Conservation (phyloP, 2,113 vertebrate species). For the Progne subis region DNA sequence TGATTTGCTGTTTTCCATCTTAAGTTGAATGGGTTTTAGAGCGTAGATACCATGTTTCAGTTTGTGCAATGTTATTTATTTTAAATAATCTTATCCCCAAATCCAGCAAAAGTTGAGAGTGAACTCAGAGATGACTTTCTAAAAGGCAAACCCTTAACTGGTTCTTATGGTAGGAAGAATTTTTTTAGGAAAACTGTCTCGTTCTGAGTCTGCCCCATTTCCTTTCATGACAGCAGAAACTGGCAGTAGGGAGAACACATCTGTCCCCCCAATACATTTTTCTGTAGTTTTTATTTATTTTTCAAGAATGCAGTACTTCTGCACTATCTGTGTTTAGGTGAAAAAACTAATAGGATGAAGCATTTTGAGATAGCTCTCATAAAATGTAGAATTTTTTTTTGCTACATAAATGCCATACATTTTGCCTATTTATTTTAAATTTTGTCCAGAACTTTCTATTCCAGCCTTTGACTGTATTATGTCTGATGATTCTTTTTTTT, state of each 20-base stretch:
- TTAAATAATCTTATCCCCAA: neutral
- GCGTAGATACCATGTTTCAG: neutral
- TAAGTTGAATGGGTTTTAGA: neutral
- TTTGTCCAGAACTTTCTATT: neutral
- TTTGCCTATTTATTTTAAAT: neutral
- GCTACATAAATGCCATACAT: neutral
- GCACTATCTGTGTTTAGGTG: neutral
- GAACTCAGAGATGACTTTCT: neutral
- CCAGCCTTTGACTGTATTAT: neutral
- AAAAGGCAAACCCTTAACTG: neutral
- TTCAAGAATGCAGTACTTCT: neutral
- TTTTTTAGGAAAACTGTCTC: slow-evolving; percentile 14
- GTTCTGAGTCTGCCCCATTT: neutral
- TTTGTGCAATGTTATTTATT: neutral
- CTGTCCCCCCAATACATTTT: neutral
- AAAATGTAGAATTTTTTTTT: neutral
- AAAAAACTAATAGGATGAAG: neutral
- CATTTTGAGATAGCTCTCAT: neutral
- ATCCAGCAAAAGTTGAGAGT: neutral
- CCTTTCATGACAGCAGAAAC: neutral
- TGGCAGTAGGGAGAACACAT: neutral
- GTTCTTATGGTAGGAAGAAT: slow-evolving; percentile 4
- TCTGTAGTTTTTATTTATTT: neutral
- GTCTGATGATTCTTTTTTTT: too few relatives aligned
- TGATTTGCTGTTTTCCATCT: neutral